Evolutionary conservation across 2,113 vertebrate genomes (phyloP), one percentile per base, ranked within the genome.

Genomic region (Puntigrus tetrazona): DNA sequence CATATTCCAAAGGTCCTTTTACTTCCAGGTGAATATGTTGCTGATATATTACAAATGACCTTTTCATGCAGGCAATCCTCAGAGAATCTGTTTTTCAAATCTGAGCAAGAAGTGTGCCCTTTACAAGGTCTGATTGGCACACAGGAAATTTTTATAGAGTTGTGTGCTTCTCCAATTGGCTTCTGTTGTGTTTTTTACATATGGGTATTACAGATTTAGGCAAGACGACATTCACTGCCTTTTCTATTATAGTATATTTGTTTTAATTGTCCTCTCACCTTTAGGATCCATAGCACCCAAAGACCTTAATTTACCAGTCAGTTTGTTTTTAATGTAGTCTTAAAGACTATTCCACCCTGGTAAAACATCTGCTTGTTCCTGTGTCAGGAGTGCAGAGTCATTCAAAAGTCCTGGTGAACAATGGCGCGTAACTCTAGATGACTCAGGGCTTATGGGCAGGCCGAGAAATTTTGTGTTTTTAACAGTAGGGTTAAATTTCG

Each of bases 401-500:
- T 85, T 86, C 67, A 85, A 55, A 70, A 80, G 83, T 43, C 73
- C 36, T 29, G 75, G 11, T 0, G 79, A 87, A 88, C 87, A 90
- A 88, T 86, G 79, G 29, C 0, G 1, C n/a, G 87, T 87, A 90
- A 90, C 70, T 78, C 76, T 86, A 87, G 86, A 88, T 86, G 82
- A 81, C 87, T 74, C 52, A 4, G 52, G 72, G 73, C 78, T 88
- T 86, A 77, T 83, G 76, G 45, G 85, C 41, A 77, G 76, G 85
- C 31, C 0, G 81, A 79, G 84, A 85, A 29, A 47, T 80, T 82
- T 82, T 63, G 86, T 76, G 77, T 81, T 82, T 82, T 87, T 86
- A 87, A 90, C 78, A 88, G 89, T 80, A 78, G 87, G 86, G 78
- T 88, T 90, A 70, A 88, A 87, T 90, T 90, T 87, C 89, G 74